phyloP scores from a whole-genome alignment of 1,140 invertebrate genomes.

The Helicoverpa zea region DNA sequence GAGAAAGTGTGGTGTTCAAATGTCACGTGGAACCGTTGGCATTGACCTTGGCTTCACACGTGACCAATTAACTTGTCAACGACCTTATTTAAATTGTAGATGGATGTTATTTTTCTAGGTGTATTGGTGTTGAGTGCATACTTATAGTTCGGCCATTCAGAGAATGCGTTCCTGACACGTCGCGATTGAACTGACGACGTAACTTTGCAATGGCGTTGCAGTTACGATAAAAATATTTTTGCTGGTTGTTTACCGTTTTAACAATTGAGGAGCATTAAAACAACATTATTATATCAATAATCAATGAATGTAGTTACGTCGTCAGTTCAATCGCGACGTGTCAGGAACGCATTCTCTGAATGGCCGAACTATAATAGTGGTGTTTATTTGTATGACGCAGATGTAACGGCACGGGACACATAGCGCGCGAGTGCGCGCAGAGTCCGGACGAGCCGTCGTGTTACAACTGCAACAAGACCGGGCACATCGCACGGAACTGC shows the following conservation, averaged over 20 bases:
- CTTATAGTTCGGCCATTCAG: no score
- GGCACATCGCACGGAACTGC: conserved; percentile 95
- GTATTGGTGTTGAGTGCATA: neutral
- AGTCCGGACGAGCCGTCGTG: conserved; percentile 93
- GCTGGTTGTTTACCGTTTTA: no score
- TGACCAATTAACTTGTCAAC: neutral
- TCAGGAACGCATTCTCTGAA: no score
- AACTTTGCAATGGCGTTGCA: no score
- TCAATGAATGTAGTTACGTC: no score
- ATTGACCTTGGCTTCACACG: conserved; percentile 34
- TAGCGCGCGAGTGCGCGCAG: conserved; percentile 95
- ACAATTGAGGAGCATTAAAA: no score
- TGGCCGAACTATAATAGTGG: no score
- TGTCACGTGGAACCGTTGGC: neutral
- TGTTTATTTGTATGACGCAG: conserved; percentile 71
- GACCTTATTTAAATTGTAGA: neutral
- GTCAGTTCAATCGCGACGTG: no score
- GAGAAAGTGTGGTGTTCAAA: conserved; percentile 24
- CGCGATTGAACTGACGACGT: no score
- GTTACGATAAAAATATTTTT: no score
- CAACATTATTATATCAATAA: no score
- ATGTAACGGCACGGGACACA: conserved; percentile 94
- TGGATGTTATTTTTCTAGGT: neutral
- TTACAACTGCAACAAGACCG: conserved; percentile 96
- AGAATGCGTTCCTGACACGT: no score